phyloP scores from a whole-genome alignment of 1,140 invertebrate species.

The Papilio polytes region DNA sequence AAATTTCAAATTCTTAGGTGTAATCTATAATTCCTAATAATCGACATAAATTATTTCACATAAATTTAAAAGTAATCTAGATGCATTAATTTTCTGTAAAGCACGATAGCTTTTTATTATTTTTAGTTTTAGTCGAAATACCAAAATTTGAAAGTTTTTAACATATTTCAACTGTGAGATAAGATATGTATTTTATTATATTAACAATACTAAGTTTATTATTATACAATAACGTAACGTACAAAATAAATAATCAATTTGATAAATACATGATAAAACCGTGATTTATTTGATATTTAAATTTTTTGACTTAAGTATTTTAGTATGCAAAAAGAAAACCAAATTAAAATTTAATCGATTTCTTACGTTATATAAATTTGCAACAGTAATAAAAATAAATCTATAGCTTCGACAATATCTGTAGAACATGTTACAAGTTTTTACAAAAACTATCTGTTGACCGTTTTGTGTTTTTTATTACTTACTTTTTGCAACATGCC shows the following conservation, averaged over 20 bases:
- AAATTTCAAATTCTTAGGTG: neutral
- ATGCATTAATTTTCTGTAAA: neutral
- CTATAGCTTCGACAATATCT: neutral
- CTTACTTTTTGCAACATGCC: too few relatives aligned
- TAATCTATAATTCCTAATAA: too few relatives aligned
- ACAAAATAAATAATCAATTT: conserved; percentile 5
- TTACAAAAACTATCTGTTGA: neutral
- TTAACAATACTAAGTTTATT: neutral
- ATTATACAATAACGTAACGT: neutral
- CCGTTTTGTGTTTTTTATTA: too few relatives aligned
- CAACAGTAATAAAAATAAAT: neutral
- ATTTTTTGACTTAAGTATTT: neutral
- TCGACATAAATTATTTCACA: neutral
- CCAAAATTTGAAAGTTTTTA: neutral
- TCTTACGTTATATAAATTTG: neutral
- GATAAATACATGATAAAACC: neutral
- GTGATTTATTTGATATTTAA: neutral
- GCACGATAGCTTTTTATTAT: neutral
- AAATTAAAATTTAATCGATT: neutral
- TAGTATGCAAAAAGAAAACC: conserved; percentile 3
- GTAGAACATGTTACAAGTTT: neutral
- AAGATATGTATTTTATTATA: neutral
- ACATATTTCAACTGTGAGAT: neutral
- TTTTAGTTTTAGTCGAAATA: neutral
- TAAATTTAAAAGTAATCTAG: conserved; percentile 2